A percentile compares a stretch with the other conserved stretches of the same genome.
Conservation (phyloP, 1,140 invertebrate genomes). For the Leptoteleia sp. region DNA sequence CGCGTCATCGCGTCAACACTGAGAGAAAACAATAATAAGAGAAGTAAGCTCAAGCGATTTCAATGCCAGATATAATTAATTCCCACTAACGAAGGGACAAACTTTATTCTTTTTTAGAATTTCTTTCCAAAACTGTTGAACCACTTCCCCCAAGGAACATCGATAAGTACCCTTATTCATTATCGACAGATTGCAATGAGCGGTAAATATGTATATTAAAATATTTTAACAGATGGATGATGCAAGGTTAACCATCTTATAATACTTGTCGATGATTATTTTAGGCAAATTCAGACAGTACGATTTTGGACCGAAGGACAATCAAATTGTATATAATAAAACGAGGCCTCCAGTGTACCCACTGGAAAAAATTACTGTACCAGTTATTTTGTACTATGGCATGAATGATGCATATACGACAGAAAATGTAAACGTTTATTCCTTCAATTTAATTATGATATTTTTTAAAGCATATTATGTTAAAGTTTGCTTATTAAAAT, state of each 20-base stretch:
- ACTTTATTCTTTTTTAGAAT: constrained; percentile 69
- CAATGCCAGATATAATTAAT: constrained; percentile 43
- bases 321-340: constrained; percentile 80
- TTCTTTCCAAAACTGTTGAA: constrained; percentile 78
- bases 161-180: constrained; percentile 80
- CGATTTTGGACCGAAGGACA: constrained; percentile 71
- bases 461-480: too few relatives aligned
- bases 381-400: constrained; percentile 85
- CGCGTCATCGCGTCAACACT: constrained; percentile 64
- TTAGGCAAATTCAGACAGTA: constrained; percentile 69
- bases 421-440: constrained; percentile 66
- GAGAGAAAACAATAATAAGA: constrained; percentile 62
- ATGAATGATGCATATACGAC: constrained; percentile 81
- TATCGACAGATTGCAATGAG: constrained; percentile 79
- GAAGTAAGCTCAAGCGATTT: constrained; percentile 62
- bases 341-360: constrained; percentile 82
- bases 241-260: too few relatives aligned
- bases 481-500: too few relatives aligned
- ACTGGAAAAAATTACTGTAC: constrained; percentile 84
- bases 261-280: too few relatives aligned
- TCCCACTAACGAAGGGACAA: constrained; percentile 43
- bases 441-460: too few relatives aligned
- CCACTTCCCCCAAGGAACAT: constrained; percentile 82
- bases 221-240: constrained; percentile 10
- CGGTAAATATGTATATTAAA: constrained; percentile 58